Base-by-base conservation (phyloP, 1,140 invertebrate genomes). In the Drosophila bocqueti region DNA sequence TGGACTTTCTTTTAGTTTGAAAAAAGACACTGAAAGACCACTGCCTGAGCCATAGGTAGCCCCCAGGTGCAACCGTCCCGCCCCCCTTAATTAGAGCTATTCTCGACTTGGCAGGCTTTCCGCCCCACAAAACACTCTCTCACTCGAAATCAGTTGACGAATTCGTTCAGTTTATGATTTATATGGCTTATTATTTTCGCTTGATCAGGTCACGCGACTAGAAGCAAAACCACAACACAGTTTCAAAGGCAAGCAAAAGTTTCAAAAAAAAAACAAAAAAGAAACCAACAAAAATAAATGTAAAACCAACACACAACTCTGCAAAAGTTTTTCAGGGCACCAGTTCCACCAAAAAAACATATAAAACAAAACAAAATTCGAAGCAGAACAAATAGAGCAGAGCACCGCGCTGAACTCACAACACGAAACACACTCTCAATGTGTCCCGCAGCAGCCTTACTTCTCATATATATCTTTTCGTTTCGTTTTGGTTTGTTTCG, bases 51-150 rank as follows among this genome's bases (percentile, higher is more conserved):
- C 7, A 0, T 6, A 4, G 18, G 7, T 77, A 91, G 80, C 83
- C 79, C 63, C 52, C 80, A 78, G 67, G 54, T 79, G 87, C 91
- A 93, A 89, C 58, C 54, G 64, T 91, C 91, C 80, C 81, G 75
- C 68, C 81, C 86, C 86, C 83, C 86, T 72, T 45, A 64, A 78
- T 78, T 71, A 69, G 65, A 86, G 87, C 81, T 81, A 92, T 93
- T 93, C 92, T 93, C 92, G 92, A 93, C 92, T 93, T 93, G 91
- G 80, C 92, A 93, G 92, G 92, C 92, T 93, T 93, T 93, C 91
- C 91, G 71, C 65, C 85, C 92, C 84, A 69, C 47, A 47, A 58
- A 59, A 68, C 68, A 76, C 75, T 66, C 42, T 75, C 49, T 68
- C 46, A 77, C 49, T 68, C 54, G 58, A 69, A 77, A 81, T 81